Evolutionary conservation across 2,888 invertebrate species (phyloP), one percentile per base, ranked within the genome.

Genomic region (Noctua janthe): DNA sequence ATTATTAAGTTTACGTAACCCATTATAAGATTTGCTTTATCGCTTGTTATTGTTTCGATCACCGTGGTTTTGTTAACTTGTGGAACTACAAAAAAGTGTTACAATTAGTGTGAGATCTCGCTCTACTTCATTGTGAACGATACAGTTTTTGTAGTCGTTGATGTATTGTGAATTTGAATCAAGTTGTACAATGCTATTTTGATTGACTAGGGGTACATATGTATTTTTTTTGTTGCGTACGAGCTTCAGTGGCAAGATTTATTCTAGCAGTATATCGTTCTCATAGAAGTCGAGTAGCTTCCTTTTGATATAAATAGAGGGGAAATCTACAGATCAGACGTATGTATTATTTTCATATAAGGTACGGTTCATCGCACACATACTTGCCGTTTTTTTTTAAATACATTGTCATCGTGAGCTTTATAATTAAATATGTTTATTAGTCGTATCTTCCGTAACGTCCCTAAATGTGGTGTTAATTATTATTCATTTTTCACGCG

Each of bases 401-500:
- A 71, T 62, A 62, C 7, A 51, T 70, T 64, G 13, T 64, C 39
- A 29, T 47, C 47, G n/a, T 75, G 47, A 72, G 71, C 76, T 79
- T 72, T 72, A 49, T 71, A 72, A 82, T 80, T 78, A 74, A 74
- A 80, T 49, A 74, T 73, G 82, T 77, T 80, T 67, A 71, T 73
- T 71, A 54, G n/a, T 71, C 75, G 76, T 71, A 78, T 83, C 79
- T 81, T 81, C 72, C 71, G 76, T 71, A 71, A 73, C 75, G 62
- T 83, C 73, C 81, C 56, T 84, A 84, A 86, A 86, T 80, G 84
- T 90, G 71, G 66, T 81, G 69, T 78, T 90, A 88, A 89, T 88
- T 88, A 88, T 90, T 92, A 94, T 93, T 91, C 89, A 90, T 93
- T 94, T 94, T 94, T 91, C 92, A 91, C 85, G 96, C 93, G 96